Percentiles rank a stretch among this genome's conserved stretches.
phyloP scores from a whole-genome alignment of 1,140 invertebrate species.

The Zeugodacus cucurbitae region DNA sequence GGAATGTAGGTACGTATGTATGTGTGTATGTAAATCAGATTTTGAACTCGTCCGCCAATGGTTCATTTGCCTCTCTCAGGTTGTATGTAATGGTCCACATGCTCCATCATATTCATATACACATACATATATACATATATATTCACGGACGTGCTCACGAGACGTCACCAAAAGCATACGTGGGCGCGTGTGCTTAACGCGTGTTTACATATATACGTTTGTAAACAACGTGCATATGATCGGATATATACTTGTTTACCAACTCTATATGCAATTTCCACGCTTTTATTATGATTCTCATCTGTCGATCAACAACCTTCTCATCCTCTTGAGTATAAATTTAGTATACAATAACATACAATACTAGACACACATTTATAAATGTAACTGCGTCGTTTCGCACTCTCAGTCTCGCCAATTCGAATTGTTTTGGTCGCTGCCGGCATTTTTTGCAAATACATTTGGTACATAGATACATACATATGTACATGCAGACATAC shows the following conservation, averaged over 20 bases:
- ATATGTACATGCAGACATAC: too few species aligned
- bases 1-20: not conserved
- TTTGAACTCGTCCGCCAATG: too few species aligned
- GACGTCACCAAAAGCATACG: not conserved
- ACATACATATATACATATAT: not conserved
- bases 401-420: not conserved
- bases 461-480: too few species aligned
- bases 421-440: not conserved
- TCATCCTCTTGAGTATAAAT: not conserved
- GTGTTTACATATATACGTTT: not conserved
- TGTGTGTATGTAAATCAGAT: too few species aligned
- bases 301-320: not conserved
- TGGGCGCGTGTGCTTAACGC: not conserved
- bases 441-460: not conserved
- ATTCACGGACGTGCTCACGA: not conserved
- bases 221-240: not conserved
- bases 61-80: too few species aligned
- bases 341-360: not conserved
- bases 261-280: too few species aligned
- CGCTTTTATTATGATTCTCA: too few species aligned
- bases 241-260: not conserved
- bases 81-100: too few species aligned
- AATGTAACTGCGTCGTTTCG: not conserved
- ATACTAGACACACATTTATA: not conserved
- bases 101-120: too few species aligned